Percentiles rank a stretch among this genome's conserved stretches.
Evolutionary conservation across 2,888 invertebrate species (phyloP).

Genomic region (Habroteleia sp.): DNA sequence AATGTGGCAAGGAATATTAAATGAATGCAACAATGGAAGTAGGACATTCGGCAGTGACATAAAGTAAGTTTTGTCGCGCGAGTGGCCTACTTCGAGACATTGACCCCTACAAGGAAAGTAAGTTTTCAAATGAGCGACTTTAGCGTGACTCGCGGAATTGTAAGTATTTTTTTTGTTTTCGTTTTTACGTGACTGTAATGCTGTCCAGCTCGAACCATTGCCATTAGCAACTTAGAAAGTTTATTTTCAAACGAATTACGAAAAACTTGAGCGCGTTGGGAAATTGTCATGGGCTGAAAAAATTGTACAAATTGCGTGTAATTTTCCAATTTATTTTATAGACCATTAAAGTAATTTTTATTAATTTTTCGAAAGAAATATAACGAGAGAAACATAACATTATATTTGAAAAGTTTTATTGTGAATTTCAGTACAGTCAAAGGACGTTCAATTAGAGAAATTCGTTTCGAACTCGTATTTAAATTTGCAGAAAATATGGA

Average conservation of each 20-base stretch:
- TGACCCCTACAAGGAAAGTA: constrained; percentile 63
- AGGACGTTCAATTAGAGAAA: no score
- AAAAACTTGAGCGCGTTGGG: constrained; percentile 28
- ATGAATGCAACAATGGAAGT: constrained; percentile 25
- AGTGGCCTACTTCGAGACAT: constrained; percentile 58
- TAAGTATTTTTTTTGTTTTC: constrained; percentile 29
- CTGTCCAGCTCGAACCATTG: constrained; percentile 26
- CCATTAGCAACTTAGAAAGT: constrained; percentile 50
- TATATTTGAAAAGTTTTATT: no score
- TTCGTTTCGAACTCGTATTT: no score
- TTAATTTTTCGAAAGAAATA: no score
- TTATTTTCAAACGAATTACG: constrained; percentile 36
- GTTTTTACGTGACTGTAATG: constrained; percentile 30
- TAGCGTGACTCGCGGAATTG: constrained; percentile 49
- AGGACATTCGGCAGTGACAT: constrained; percentile 46
- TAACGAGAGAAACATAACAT: no score
- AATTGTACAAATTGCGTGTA: constrained; percentile 11
- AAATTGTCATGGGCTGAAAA: constrained; percentile 6
- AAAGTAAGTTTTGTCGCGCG: constrained; percentile 44
- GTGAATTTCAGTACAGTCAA: no score
- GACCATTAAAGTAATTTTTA: constrained; percentile 4
- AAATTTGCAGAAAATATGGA: no score
- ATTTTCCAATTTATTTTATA: constrained; percentile 12
- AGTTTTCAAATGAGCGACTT: constrained; percentile 55
- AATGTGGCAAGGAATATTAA: constrained; percentile 27